These are phyloP conservation scores for Aulostomus chinensis DNA, from an alignment of 2,797 vertebrate species.

Conservation along the genomic window DNA sequence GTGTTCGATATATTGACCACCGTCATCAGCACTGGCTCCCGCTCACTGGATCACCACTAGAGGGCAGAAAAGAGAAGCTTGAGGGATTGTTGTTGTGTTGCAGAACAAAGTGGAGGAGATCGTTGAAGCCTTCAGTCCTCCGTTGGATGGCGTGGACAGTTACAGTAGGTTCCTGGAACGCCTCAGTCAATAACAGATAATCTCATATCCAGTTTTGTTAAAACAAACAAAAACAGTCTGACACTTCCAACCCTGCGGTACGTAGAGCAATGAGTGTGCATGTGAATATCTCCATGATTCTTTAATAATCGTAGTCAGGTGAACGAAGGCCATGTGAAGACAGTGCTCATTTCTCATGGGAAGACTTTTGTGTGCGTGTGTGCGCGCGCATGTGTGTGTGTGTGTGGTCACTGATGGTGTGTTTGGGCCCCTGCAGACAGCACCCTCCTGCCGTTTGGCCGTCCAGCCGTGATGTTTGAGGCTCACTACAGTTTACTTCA, in stretches of 20 bases:
- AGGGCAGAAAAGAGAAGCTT: not conserved
- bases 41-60: too few species aligned
- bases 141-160: slow-evolving; percentile 67
- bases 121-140: slow-evolving; percentile 79
- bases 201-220: too few species aligned
- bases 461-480: slow-evolving; percentile 89
- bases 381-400: slow-evolving; percentile 1
- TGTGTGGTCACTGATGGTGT: not conserved
- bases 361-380: not conserved
- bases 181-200: too few species aligned
- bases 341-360: too few species aligned
- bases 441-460: slow-evolving; percentile 89
- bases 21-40: too few species aligned
- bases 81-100: slow-evolving; percentile 23
- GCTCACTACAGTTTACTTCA: slow-evolving; percentile 89
- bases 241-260: too few species aligned
- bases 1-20: too few species aligned
- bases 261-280: too few species aligned
- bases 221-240: too few species aligned
- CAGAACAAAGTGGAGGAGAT: slow-evolving; percentile 93
- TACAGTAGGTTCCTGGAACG: slow-evolving; percentile 62
- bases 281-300: too few species aligned
- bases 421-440: slow-evolving; percentile 56
- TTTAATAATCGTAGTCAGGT: too few species aligned
- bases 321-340: too few species aligned